These are phyloP conservation scores for Eucera pruinosa DNA, from an alignment of 2,888 invertebrate genomes.

Conservation along the genomic window DNA sequence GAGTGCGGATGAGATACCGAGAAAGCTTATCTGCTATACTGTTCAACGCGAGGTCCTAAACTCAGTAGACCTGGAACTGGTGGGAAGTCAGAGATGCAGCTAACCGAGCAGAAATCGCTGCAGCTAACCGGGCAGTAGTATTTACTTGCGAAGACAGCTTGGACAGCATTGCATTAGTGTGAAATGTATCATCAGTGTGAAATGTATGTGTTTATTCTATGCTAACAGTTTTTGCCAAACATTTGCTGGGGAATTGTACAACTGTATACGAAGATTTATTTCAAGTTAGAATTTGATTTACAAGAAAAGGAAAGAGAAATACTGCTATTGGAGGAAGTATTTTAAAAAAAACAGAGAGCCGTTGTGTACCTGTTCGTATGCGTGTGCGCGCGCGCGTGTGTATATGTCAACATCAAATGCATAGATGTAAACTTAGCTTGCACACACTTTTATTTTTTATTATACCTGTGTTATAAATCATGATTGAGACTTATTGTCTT, in stretches of 20 bases:
- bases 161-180: conserved; percentile 28
- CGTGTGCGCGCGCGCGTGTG: conserved; percentile 3
- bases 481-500: conserved; percentile 72
- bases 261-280: conserved; percentile 30
- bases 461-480: conserved; percentile 51
- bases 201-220: conserved; percentile 62
- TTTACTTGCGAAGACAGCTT: neutral
- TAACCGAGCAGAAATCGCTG: too few relatives aligned
- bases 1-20: too few relatives aligned
- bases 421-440: conserved; percentile 17
- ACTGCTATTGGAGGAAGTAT: conserved; percentile 30
- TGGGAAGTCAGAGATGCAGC: too few relatives aligned
- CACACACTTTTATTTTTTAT: conserved; percentile 26
- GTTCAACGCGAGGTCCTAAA: too few relatives aligned
- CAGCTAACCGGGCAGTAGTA: too few relatives aligned
- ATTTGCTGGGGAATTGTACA: conserved; percentile 67
- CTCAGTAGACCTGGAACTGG: too few relatives aligned
- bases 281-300: conserved; percentile 23
- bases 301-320: conserved; percentile 25
- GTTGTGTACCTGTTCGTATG: neutral
- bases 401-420: conserved; percentile 4
- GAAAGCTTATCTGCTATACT: too few relatives aligned
- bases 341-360: conserved; percentile 22
- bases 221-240: conserved; percentile 60
- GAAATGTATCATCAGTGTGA: conserved; percentile 22